These are phyloP conservation scores for Epinotia bilunana DNA, from an alignment of 2,888 invertebrate genomes.

Conservation along the genomic window DNA sequence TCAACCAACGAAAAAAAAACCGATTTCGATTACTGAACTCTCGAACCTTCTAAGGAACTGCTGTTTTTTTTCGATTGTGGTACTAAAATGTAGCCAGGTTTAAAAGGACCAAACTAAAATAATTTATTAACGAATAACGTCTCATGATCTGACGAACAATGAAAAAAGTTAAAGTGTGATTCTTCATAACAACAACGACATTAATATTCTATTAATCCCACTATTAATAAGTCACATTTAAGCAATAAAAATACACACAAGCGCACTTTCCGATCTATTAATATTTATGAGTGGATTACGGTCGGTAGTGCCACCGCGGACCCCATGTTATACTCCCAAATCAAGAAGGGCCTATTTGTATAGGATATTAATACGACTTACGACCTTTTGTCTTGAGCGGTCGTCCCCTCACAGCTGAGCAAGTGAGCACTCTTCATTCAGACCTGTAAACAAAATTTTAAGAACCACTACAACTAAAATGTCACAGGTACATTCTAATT, in stretches of 20 bases:
- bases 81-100: no score
- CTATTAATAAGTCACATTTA: constrained; percentile 6
- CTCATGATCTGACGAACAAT: no score
- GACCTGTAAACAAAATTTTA: constrained; percentile 29
- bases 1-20: no score
- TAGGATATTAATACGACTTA: background rate
- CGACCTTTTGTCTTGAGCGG: background rate
- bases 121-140: no score
- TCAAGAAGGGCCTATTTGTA: background rate
- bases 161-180: background rate
- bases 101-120: no score
- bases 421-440: constrained; percentile 13
- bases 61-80: no score
- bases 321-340: background rate
- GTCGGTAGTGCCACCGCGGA: constrained; percentile 27
- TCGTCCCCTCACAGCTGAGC: constrained; percentile 21
- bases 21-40: no score
- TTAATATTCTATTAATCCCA: background rate
- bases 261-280: constrained; percentile 24
- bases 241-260: constrained; percentile 29
- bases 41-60: no score
- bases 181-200: background rate
- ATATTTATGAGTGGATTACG: constrained; percentile 28
- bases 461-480: background rate
- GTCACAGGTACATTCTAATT: background rate